phyloP scores from a whole-genome alignment of 2,888 invertebrate species.

The Silvanus unidentatus region DNA sequence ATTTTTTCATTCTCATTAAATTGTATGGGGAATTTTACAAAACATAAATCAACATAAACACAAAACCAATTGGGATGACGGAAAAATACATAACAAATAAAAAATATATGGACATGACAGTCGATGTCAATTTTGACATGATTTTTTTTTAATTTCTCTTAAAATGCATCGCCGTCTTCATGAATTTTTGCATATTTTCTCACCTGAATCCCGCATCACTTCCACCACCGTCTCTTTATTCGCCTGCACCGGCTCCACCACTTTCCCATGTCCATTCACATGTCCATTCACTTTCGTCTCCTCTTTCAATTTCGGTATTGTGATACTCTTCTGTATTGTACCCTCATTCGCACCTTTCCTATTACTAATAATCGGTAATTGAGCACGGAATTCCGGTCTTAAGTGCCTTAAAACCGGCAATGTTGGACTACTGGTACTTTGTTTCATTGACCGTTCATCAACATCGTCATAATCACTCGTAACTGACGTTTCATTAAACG shows the following conservation, averaged over 20 bases:
- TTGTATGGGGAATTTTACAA: too few species aligned
- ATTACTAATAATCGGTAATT: conserved; percentile 64
- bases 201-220: background rate
- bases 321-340: conserved; percentile 39
- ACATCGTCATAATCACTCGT: conserved; percentile 29
- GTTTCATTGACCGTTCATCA: conserved; percentile 38
- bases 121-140: too few species aligned
- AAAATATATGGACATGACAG: too few species aligned
- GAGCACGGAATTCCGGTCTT: conserved; percentile 79
- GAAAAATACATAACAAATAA: too few species aligned
- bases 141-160: too few species aligned
- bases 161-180: too few species aligned
- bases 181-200: too few species aligned
- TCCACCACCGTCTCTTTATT: conserved; percentile 2
- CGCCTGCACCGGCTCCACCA: conserved; percentile 14
- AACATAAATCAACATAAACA: too few species aligned
- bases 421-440: conserved; percentile 45
- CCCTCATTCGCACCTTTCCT: conserved; percentile 41
- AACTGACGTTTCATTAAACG: conserved; percentile 28
- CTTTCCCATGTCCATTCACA: conserved; percentile 8
- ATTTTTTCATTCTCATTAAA: too few species aligned
- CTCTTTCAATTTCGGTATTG: conserved; percentile 39
- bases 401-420: conserved; percentile 78
- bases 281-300: conserved; percentile 33
- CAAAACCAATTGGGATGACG: too few species aligned